Conservation (phyloP, 2,797 vertebrate species). For the Fringilla coelebs region DNA sequence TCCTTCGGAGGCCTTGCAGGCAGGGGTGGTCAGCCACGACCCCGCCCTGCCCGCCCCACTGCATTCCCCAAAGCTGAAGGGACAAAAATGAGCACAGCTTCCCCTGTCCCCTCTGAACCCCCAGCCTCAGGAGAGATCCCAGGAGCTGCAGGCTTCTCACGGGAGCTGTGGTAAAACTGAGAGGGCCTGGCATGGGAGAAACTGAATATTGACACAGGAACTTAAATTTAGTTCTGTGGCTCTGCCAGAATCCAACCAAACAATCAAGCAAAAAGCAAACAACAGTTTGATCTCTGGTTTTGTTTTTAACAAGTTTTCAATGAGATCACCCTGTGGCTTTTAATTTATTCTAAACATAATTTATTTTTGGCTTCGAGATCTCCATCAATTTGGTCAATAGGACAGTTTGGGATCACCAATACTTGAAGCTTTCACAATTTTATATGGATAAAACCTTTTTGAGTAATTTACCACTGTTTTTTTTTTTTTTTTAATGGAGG, state of each 20-base stretch:
- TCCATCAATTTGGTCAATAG: background rate
- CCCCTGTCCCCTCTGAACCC: background rate
- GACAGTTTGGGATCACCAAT: background rate
- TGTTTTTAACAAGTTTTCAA: background rate
- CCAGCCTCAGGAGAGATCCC: too few relatives aligned
- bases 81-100: background rate
- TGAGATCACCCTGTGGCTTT: background rate
- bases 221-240: background rate
- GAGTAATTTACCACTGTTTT: background rate
- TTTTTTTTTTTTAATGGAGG: background rate
- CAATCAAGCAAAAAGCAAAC: background rate
- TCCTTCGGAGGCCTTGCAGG: background rate
- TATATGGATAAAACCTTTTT: background rate
- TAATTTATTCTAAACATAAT: background rate
- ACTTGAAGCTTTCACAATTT: background rate
- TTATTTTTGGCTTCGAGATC: background rate
- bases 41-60: background rate
- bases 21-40: background rate
- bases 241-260: background rate
- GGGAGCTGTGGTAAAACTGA: background rate
- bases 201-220: background rate
- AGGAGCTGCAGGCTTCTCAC: background rate
- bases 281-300: background rate
- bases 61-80: background rate
- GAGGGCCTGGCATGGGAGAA: background rate